These are phyloP conservation scores for Microctonus brassicae DNA, from an alignment of 2,888 invertebrate genomes.

Conservation along the genomic window DNA sequence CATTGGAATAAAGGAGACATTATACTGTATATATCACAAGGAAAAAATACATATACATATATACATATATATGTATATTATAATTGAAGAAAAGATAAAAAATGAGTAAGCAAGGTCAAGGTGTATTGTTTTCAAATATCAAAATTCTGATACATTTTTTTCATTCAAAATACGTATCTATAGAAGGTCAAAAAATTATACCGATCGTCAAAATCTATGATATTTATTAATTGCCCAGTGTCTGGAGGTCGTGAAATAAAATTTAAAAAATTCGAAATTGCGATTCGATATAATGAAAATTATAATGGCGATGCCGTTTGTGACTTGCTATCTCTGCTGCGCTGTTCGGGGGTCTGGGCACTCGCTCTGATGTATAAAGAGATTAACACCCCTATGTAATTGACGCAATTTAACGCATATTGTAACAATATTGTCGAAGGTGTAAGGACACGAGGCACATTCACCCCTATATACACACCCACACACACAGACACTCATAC, in stretches of 20 bases:
- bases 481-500: background rate
- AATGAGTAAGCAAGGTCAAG: background rate
- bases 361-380: constrained; percentile 48
- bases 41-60: background rate
- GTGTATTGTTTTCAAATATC: background rate
- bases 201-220: too few relatives aligned
- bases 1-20: constrained; percentile 16
- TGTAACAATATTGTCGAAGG: background rate
- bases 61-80: background rate
- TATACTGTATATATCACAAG: background rate
- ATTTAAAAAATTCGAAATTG: too few relatives aligned
- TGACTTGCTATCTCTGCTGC: constrained; percentile 56
- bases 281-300: too few relatives aligned
- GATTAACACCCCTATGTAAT: constrained; percentile 23
- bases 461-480: background rate
- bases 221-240: too few relatives aligned
- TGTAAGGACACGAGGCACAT: background rate
- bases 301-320: constrained; percentile 40
- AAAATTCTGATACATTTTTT: too few relatives aligned
- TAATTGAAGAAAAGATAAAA: background rate
- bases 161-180: too few relatives aligned
- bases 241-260: too few relatives aligned
- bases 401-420: constrained; percentile 5
- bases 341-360: constrained; percentile 56
- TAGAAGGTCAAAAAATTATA: too few relatives aligned